phyloP scores from a whole-genome alignment of 2,113 vertebrate genomes.

The Erinaceus europaeus region DNA sequence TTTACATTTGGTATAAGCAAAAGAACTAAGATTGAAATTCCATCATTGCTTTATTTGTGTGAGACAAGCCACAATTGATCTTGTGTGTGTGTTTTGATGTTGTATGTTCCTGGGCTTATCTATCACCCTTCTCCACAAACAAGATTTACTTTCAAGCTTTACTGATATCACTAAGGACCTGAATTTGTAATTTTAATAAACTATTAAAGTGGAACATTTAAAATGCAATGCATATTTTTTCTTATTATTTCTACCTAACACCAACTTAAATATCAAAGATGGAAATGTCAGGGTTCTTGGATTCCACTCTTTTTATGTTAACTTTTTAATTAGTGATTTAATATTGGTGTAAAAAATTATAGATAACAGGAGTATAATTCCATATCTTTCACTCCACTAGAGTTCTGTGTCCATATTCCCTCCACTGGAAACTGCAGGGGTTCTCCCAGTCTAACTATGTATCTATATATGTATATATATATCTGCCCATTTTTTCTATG shows the following conservation, averaged over 20 bases:
- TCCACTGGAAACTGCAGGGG: no score
- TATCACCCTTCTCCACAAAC: not conserved
- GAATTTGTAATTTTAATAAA: slow-evolving; percentile 24
- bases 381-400: no score
- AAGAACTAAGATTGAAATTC: not conserved
- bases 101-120: not conserved
- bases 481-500: no score
- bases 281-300: not conserved
- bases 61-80: not conserved
- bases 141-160: not conserved
- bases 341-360: no score
- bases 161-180: not conserved
- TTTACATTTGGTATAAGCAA: slow-evolving; percentile 25
- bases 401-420: no score
- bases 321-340: no score
- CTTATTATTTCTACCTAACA: not conserved
- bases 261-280: not conserved
- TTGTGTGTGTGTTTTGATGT: slow-evolving; percentile 1
- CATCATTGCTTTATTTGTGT: not conserved
- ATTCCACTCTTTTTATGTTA: not conserved
- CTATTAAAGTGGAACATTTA: not conserved
- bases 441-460: no score
- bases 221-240: not conserved
- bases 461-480: no score
- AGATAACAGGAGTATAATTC: no score